Evolutionary conservation across 2,113 vertebrate species (phyloP).

Genomic region (Axis porcinus): DNA sequence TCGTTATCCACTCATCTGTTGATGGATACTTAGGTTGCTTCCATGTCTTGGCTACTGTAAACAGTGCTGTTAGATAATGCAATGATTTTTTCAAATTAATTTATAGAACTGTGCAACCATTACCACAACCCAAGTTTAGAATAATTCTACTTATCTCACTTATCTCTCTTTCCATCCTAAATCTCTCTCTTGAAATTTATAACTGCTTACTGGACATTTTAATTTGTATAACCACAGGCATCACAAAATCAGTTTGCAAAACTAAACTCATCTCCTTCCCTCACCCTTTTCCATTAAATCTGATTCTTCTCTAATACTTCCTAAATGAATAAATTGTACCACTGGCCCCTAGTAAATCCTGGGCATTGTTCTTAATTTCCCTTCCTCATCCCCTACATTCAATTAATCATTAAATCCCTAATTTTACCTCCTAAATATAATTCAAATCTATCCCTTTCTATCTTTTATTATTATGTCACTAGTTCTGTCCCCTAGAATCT

Average conservation of each 20-base stretch:
- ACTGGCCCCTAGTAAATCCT: background rate
- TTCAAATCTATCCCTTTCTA: background rate
- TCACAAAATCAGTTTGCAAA: background rate
- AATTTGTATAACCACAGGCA: background rate
- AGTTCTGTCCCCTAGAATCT: background rate
- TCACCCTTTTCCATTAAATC: background rate
- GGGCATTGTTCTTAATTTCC: background rate
- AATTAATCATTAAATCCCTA: conserved; percentile 24
- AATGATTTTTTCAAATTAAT: background rate
- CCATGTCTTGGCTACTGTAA: background rate
- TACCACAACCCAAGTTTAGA: conserved; percentile 2
- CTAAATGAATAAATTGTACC: background rate
- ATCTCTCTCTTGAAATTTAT: conserved; percentile 16
- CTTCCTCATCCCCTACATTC: background rate
- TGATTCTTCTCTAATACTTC: background rate
- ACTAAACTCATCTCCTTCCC: background rate
- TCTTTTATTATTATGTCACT: background rate
- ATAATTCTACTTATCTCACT: conserved; percentile 20
- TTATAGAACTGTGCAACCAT: background rate
- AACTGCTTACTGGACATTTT: background rate
- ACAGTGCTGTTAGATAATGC: background rate
- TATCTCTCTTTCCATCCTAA: background rate
- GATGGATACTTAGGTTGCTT: background rate
- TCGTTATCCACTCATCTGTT: background rate
- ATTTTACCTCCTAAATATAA: conserved; percentile 18